phyloP scores from a whole-genome alignment of 2,797 vertebrate species.

The Lutjanus campechanus region DNA sequence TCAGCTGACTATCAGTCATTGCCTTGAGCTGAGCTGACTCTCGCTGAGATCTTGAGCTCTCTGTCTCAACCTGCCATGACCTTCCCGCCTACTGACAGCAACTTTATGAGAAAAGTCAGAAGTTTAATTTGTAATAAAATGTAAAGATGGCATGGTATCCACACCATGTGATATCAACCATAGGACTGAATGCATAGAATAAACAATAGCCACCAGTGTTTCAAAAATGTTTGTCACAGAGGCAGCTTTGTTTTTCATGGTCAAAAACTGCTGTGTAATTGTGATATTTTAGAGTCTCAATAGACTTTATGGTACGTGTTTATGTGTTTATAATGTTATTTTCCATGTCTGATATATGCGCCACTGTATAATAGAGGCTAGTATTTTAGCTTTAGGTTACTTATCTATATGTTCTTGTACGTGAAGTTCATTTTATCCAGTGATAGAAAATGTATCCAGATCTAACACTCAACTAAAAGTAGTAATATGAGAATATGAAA shows the following conservation, averaged over 20 bases:
- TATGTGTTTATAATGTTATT: neutral
- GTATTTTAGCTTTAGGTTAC: neutral
- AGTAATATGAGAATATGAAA: neutral
- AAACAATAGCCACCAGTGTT: conserved; percentile 9
- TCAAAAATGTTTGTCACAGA: neutral
- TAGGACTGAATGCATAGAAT: neutral
- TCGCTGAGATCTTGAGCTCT: conserved; percentile 37
- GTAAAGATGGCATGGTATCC: neutral
- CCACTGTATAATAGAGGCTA: neutral
- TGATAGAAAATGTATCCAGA: neutral
- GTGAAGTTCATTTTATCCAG: neutral
- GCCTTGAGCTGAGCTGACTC: conserved; percentile 50
- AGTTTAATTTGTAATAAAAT: conserved; percentile 1
- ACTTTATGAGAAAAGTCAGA: conserved; percentile 27
- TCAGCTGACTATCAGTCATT: conserved; percentile 75
- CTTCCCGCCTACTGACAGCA: conserved; percentile 43
- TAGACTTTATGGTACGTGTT: neutral
- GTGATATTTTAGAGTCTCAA: neutral
- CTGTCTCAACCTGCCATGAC: conserved; percentile 30
- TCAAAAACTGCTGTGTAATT: neutral
- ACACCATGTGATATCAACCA: conserved; percentile 9
- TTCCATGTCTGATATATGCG: neutral
- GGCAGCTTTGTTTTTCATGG: neutral
- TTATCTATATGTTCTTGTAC: neutral
- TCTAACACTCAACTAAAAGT: neutral